A percentile compares a stretch with the other conserved stretches of the same genome.
Evolutionary conservation across 1,140 invertebrate species (phyloP).

Genomic region (Drosophila asahinai): DNA sequence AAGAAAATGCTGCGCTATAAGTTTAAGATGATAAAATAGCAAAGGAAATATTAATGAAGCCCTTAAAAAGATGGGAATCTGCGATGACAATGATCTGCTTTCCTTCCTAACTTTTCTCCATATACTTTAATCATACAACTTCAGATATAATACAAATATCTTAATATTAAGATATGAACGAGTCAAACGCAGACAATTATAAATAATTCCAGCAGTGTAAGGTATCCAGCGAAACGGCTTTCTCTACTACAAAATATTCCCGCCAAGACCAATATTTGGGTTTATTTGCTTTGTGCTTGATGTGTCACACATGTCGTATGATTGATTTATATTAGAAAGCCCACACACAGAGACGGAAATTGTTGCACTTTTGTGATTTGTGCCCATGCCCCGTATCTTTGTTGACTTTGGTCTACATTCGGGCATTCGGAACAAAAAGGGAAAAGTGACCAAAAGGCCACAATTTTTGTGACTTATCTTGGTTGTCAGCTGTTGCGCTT

Average conservation of each 20-base stretch:
- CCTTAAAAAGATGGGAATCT: background rate
- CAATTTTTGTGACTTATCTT: constrained; percentile 12
- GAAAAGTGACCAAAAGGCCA: constrained; percentile 16
- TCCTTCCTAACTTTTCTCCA: too few species aligned
- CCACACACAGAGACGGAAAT: constrained; percentile 9
- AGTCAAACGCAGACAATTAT: too few species aligned
- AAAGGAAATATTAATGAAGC: background rate
- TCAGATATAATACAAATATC: too few species aligned
- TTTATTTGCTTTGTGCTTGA: constrained; percentile 44
- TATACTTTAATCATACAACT: too few species aligned
- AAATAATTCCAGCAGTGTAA: too few species aligned
- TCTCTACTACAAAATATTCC: background rate
- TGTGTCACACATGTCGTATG: constrained; percentile 66
- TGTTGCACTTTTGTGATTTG: constrained; percentile 49
- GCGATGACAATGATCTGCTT: too few species aligned
- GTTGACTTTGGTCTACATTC: constrained; percentile 12
- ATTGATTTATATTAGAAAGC: constrained; percentile 70
- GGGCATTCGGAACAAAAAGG: background rate
- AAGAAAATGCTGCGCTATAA: background rate
- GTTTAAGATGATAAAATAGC: background rate
- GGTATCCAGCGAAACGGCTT: background rate
- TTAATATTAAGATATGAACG: too few species aligned
- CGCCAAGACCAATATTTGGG: constrained; percentile 8
- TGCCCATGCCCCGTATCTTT: background rate
- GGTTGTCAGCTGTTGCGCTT: constrained; percentile 37